Percentiles rank a stretch among this genome's conserved stretches.
Evolutionary conservation across 1,140 invertebrate genomes (phyloP).

Genomic region (Bemisia tabaci): DNA sequence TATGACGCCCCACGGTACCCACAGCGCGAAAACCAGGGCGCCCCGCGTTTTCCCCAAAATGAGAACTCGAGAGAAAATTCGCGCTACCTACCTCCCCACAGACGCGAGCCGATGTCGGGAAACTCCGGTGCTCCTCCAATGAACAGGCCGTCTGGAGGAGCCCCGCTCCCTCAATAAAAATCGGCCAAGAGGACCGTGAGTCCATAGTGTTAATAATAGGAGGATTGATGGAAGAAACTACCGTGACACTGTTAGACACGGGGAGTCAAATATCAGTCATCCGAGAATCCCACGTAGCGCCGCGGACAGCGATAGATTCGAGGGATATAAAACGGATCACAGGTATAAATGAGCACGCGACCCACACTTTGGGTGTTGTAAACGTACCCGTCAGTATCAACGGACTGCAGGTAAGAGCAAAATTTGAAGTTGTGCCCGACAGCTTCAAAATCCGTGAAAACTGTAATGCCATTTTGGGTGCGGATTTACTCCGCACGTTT

Average conservation of each 20-base stretch:
- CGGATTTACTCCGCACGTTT: neutral
- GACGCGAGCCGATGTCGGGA: no score
- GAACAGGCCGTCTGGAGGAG: no score
- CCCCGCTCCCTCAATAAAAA: no score
- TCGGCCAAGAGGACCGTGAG: neutral
- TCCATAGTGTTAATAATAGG: neutral
- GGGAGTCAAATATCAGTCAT: constrained; percentile 3
- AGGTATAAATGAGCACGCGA: neutral
- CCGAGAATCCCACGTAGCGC: neutral
- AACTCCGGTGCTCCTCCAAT: no score
- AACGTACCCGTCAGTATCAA: neutral
- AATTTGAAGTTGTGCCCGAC: neutral
- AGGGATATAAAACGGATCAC: neutral
- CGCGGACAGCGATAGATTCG: neutral
- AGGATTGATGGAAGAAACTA: neutral
- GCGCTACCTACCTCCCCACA: no score
- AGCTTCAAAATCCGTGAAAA: neutral
- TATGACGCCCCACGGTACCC: no score
- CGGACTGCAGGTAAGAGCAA: neutral
- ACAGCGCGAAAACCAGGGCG: no score
- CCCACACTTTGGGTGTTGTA: neutral
- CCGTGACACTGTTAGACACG: neutral
- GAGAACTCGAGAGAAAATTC: no score
- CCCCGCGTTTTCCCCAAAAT: no score
- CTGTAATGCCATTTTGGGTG: neutral